Base-by-base conservation (phyloP, 64 coral and sea anemone genomes). In the Astreopora myriophthalma region DNA sequence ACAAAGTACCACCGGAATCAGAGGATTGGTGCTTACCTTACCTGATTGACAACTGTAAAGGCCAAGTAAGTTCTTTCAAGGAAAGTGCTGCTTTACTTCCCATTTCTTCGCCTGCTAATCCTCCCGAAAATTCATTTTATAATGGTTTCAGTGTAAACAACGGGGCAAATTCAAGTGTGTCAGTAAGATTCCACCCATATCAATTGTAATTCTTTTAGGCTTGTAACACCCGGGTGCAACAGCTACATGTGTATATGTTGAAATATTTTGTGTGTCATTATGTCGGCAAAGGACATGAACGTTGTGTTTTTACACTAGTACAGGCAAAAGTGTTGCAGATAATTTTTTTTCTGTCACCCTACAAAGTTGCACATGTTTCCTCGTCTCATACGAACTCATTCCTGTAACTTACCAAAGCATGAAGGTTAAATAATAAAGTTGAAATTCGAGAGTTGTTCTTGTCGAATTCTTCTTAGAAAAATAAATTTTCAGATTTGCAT, bases 1-100 rank as follows among this genome's bases (percentile, higher is more conserved):
- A 86, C 57, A 69, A 86, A 64, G n/a, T 70, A 68, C 61, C 84
- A 40, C 62, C 62, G 35, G 84, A 86, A 86, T 86, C 84, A 36
- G 84, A 86, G 31, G 84, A 86, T 71, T 86, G 84, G 84, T 33
- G 32, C 10, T 86, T 86, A 27, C 64, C 19, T 17, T 46, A 86
- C 64, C 52, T 86, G 32, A 86, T 86, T 24, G 80, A 84, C 25
- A 84, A 3, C 49, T 30, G 20, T 32, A 85, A 85, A 85, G 20
- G 81, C 36, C 71, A 74, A 74, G 71, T 27, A 74, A 62, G 0
- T 62, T 62, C 16, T 62, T 17, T 62, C 57, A 62, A 62, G 1
- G 57, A 62, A 62, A 62, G 57, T 62, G 57, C 57, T 46, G 42
- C 42, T 4, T 46, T 46, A 46, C 4, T 46, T 46, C 42, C 42